phyloP scores from a whole-genome alignment of 2,113 vertebrate species.

The Neopipo cinnamomea region DNA sequence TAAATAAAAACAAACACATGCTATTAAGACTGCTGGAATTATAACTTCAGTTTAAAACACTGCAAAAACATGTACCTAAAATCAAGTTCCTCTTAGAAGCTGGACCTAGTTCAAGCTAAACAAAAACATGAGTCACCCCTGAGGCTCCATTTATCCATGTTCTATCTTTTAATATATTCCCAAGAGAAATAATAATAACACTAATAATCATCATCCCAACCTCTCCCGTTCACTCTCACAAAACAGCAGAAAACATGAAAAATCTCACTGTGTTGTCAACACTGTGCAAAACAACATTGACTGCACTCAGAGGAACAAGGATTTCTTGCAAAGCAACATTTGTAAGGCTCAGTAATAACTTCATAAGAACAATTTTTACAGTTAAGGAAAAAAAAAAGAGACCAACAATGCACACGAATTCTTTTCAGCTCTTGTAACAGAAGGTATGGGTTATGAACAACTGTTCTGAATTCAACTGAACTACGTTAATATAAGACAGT shows the following conservation, averaged over 20 bases:
- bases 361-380: background rate
- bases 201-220: background rate
- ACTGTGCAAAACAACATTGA: background rate
- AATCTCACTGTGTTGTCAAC: background rate
- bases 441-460: background rate
- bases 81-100: constrained; percentile 9
- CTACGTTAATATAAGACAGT: background rate
- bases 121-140: constrained; percentile 41
- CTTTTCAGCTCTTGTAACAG: background rate
- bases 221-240: background rate
- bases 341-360: background rate
- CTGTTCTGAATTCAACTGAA: background rate
- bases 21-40: background rate
- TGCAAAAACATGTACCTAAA: constrained; percentile 34
- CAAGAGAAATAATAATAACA: constrained; percentile 6
- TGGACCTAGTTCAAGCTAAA: constrained; percentile 52
- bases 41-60: background rate
- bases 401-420: background rate
- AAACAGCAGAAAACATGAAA: constrained; percentile 1
- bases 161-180: constrained; percentile 33
- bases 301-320: background rate
- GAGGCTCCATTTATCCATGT: constrained; percentile 13
- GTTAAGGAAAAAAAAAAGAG: background rate
- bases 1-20: constrained; percentile 52
- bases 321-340: background rate